Conservation (phyloP, 2,113 vertebrate genomes). For the Oceanodroma tethys region DNA sequence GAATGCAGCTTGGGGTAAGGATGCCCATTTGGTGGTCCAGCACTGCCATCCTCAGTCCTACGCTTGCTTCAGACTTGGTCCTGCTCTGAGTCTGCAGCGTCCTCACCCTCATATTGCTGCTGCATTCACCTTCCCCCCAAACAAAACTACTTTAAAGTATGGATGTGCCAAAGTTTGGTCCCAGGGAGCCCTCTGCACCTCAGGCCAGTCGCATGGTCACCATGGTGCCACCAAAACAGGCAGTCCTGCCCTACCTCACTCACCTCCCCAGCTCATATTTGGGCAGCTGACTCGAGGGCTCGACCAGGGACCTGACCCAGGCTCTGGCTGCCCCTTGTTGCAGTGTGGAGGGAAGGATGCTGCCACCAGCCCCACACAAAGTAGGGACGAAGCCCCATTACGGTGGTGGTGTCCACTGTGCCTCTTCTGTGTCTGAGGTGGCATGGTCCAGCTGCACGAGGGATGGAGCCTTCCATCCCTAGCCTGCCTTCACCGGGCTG, state of each 20-base stretch:
- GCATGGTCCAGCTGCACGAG: neutral
- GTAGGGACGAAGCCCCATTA: neutral
- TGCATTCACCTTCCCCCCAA: neutral
- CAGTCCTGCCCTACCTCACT: neutral
- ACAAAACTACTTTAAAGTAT: neutral
- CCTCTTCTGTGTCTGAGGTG: no score
- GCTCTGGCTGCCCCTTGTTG: neutral
- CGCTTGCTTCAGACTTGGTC: neutral
- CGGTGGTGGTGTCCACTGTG: neutral
- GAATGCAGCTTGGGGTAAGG: no score
- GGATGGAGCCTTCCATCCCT: neutral
- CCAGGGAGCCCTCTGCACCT: no score
- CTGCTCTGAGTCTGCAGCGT: neutral
- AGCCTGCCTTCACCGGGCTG: neutral
- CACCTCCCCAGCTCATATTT: neutral
- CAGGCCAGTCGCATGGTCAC: neutral
- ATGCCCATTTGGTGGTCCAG: neutral
- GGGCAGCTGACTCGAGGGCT: neutral
- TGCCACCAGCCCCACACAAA: neutral
- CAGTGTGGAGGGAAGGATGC: neutral
- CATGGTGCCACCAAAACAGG: neutral
- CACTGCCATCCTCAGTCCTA: neutral
- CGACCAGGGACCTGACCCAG: neutral
- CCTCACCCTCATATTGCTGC: neutral
- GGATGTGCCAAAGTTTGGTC: no score